Evolutionary conservation across 2,888 invertebrate genomes (phyloP).

Genomic region (Platyscelio sp.): DNA sequence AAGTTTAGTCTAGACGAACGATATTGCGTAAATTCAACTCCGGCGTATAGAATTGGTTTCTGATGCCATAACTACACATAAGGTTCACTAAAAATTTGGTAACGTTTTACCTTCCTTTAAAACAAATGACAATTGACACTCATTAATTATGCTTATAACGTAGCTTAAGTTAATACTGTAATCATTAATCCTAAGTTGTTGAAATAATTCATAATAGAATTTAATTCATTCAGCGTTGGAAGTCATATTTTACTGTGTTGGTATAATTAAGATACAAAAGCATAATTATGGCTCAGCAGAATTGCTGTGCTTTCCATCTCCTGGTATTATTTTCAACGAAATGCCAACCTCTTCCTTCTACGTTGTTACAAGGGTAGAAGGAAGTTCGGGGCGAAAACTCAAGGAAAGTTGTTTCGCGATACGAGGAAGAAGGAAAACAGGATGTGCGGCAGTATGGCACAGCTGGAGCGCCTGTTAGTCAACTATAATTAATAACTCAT

Average conservation of each 20-base stretch:
- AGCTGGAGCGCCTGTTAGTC: slow-evolving; percentile 84
- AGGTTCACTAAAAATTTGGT: neutral
- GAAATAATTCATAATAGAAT: slow-evolving; percentile 16
- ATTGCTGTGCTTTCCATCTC: slow-evolving; percentile 69
- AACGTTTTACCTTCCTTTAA: too few species aligned
- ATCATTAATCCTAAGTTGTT: too few species aligned
- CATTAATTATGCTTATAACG: too few species aligned
- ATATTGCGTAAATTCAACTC: slow-evolving; percentile 46
- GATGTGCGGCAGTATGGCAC: slow-evolving; percentile 76
- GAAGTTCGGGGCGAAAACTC: slow-evolving; percentile 67
- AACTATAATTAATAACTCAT: slow-evolving; percentile 84
- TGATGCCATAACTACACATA: neutral
- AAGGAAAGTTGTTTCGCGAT: slow-evolving; percentile 68
- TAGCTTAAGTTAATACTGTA: too few species aligned
- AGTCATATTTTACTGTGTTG: slow-evolving; percentile 35
- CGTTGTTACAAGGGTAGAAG: slow-evolving; percentile 61
- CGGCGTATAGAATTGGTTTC: slow-evolving; percentile 34
- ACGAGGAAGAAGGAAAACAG: slow-evolving; percentile 69
- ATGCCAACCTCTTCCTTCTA: slow-evolving; percentile 49
- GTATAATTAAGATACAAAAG: slow-evolving; percentile 70
- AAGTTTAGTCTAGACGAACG: slow-evolving; percentile 67
- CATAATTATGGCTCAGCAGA: slow-evolving; percentile 68
- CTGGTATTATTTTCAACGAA: slow-evolving; percentile 54
- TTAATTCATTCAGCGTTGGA: slow-evolving; percentile 43
- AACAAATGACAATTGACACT: too few species aligned